A percentile compares a stretch with the other conserved stretches of the same genome.
Conservation (phyloP, 2,797 vertebrate genomes). For the Champsocephalus gunnari region DNA sequence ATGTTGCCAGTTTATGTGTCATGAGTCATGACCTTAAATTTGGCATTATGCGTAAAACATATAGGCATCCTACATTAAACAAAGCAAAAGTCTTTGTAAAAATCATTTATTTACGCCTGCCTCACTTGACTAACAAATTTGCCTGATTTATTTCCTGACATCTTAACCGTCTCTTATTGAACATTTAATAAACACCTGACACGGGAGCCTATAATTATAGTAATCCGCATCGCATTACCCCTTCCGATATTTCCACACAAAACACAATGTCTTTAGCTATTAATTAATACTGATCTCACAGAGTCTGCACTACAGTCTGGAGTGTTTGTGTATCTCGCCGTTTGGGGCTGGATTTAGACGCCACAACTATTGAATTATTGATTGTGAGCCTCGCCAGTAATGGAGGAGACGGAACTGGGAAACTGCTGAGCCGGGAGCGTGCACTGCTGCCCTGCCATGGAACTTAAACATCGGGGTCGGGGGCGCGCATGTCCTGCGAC, state of each 20-base stretch:
- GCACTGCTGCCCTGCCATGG: conserved; percentile 51
- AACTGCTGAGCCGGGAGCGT: conserved; percentile 73
- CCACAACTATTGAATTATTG: conserved; percentile 89
- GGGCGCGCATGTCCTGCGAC: conserved; percentile 48
- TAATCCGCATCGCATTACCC: conserved; percentile 72
- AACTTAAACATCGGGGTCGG: conserved; percentile 30
- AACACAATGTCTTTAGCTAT: conserved; percentile 81
- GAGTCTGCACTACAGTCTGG: conserved; percentile 72
- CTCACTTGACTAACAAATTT: conserved; percentile 69
- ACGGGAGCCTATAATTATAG: conserved; percentile 72
- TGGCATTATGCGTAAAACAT: conserved; percentile 19
- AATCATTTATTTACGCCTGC: conserved; percentile 49
- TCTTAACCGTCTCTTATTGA: conserved; percentile 79
- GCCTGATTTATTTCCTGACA: conserved; percentile 76
- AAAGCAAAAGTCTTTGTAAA: conserved; percentile 20
- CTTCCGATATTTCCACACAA: conserved; percentile 80
- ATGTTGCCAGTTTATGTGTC: conserved; percentile 26
- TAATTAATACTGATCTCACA: conserved; percentile 85
- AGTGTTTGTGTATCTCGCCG: conserved; percentile 76
- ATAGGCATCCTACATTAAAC: conserved; percentile 17
- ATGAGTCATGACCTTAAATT: conserved; percentile 37
- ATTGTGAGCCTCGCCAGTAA: conserved; percentile 81
- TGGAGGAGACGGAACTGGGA: conserved; percentile 83
- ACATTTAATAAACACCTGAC: conserved; percentile 83
- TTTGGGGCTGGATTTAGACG: conserved; percentile 82